phyloP scores from a whole-genome alignment of 2,797 vertebrate genomes.

The Heliangelus exortis region DNA sequence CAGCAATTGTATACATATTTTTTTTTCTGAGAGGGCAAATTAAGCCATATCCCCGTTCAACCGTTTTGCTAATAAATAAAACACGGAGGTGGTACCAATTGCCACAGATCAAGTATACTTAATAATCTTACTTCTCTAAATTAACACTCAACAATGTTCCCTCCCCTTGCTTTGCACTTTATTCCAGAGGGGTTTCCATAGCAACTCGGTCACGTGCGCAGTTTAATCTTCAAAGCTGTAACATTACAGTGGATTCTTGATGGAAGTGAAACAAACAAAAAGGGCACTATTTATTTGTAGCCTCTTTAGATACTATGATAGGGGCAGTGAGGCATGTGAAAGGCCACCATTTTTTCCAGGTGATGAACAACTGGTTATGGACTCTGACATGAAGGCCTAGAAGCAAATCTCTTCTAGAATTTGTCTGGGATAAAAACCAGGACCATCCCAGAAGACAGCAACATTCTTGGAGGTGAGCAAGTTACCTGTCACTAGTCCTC shows the following conservation, averaged over 20 bases:
- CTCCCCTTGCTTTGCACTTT: constrained; percentile 13
- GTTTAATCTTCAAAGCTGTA: constrained; percentile 11
- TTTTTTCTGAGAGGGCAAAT: neutral
- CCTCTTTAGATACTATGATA: neutral
- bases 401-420: neutral
- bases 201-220: neutral
- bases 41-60: neutral
- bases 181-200: constrained; percentile 16
- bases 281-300: neutral
- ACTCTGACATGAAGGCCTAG: neutral
- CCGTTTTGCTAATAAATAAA: constrained; percentile 16
- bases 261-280: neutral
- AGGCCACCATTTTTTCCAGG: neutral
- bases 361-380: neutral
- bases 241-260: neutral
- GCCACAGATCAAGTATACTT: neutral
- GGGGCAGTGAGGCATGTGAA: neutral
- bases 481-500: neutral
- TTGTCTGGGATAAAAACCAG: neutral
- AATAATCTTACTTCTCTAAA: constrained; percentile 16
- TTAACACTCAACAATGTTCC: neutral
- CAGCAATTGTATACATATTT: neutral
- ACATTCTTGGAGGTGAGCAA: neutral
- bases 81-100: neutral
- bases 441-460: neutral